A percentile compares a stretch with the other conserved stretches of the same genome.
phyloP scores from a whole-genome alignment of 1,140 invertebrate genomes.

The Brachionus sp. region DNA sequence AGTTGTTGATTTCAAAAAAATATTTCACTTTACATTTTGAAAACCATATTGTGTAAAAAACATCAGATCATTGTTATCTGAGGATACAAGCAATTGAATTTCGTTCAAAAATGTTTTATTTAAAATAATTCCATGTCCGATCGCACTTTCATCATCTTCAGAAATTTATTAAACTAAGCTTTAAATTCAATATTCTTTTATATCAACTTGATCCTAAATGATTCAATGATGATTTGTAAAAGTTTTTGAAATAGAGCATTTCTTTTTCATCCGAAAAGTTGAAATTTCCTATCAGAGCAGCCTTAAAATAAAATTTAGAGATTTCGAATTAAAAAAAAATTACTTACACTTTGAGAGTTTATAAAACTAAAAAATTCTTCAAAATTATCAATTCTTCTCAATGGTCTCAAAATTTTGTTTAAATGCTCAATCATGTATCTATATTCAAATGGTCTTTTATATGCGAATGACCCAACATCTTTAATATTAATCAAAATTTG shows the following conservation, averaged over 20 bases:
- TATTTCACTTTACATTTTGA: neutral
- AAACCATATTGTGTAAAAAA: neutral
- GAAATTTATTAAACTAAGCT: neutral
- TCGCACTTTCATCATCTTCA: neutral
- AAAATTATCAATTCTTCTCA: neutral
- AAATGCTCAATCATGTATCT: neutral
- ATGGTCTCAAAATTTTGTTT: neutral
- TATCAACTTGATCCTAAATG: neutral
- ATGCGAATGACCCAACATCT: neutral
- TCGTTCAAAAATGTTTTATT: neutral
- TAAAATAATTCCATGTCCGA: neutral
- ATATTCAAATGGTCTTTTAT: constrained; percentile 1
- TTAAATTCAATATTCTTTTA: neutral
- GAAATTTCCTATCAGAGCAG: constrained; percentile 1
- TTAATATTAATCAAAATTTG: neutral
- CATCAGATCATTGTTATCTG: neutral
- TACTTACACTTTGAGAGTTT: neutral
- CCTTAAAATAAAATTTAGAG: neutral
- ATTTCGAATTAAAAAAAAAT: neutral
- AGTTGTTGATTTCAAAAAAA: neutral
- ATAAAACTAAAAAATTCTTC: neutral
- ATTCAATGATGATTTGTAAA: neutral
- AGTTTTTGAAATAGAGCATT: neutral
- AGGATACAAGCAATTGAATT: neutral
- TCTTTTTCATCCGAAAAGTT: neutral